phyloP scores from a whole-genome alignment of 2,797 vertebrate genomes.

The Gila robusta region DNA sequence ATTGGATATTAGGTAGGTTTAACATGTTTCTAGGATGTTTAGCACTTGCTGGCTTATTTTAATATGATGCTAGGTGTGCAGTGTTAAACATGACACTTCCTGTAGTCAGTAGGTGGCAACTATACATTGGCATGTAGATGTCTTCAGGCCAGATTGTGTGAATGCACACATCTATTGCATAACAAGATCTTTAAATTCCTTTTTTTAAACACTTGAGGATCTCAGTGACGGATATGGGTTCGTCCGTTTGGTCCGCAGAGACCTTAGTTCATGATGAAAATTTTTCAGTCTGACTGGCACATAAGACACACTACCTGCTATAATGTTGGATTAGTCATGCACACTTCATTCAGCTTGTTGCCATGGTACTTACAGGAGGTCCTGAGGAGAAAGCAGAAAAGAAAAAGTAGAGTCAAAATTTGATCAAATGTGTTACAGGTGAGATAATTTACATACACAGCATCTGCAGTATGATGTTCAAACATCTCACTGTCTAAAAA shows the following conservation, averaged over 20 bases:
- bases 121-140: too few species aligned
- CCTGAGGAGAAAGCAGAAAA: constrained; percentile 79
- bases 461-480: constrained; percentile 30
- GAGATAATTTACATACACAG: constrained; percentile 34
- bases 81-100: too few species aligned
- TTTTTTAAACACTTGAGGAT: neutral
- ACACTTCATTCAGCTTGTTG: constrained; percentile 62
- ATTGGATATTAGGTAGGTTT: too few species aligned
- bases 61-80: too few species aligned
- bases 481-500: constrained; percentile 37
- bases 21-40: too few species aligned
- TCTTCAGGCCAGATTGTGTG: too few species aligned
- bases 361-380: constrained; percentile 95
- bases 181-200: neutral
- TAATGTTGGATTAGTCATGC: constrained; percentile 46
- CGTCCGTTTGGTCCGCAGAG: constrained; percentile 64
- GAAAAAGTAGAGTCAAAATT: constrained; percentile 62
- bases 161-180: neutral
- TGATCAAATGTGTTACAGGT: constrained; percentile 21
- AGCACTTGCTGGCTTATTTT: too few species aligned
- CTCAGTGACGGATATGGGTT: constrained; percentile 62
- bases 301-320: constrained; percentile 58
- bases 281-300: neutral
- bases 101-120: too few species aligned
- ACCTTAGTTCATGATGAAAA: constrained; percentile 68